Evolutionary conservation across 1,140 invertebrate species (phyloP).

Genomic region (Geopemphigus sp.): DNA sequence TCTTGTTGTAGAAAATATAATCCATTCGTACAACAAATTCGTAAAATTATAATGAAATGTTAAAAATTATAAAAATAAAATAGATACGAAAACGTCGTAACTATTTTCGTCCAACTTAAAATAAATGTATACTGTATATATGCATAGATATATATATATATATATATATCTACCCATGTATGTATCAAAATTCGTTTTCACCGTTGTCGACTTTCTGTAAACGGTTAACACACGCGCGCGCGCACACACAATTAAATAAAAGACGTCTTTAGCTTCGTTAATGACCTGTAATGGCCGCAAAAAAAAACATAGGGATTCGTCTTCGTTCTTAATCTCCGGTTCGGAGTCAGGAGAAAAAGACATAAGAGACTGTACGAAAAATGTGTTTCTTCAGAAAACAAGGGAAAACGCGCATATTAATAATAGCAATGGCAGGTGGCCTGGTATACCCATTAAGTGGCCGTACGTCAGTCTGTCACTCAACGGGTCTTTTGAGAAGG

Average conservation of each 20-base stretch:
- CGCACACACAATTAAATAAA: conserved; percentile 15
- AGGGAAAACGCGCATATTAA: conserved; percentile 43
- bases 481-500: conserved; percentile 44
- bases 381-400: conserved; percentile 38
- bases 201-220: neutral
- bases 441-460: conserved; percentile 45
- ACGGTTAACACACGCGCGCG: neutral
- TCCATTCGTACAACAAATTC: too few species aligned
- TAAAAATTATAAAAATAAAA: neutral
- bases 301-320: conserved; percentile 15
- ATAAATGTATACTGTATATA: neutral
- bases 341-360: neutral
- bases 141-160: neutral
- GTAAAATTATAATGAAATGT: neutral
- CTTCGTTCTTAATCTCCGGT: conserved; percentile 16
- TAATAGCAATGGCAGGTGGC: conserved; percentile 47
- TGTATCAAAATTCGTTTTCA: neutral
- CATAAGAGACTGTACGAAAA: conserved; percentile 18
- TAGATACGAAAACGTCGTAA: neutral
- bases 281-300: conserved; percentile 16
- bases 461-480: conserved; percentile 48
- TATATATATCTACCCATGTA: neutral
- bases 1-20: too few species aligned
- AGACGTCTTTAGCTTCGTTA: conserved; percentile 39
- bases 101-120: neutral